Evolutionary conservation across 2,888 invertebrate genomes (phyloP), one percentile per base, ranked within the genome.

Genomic region (Glaucopsyche alexis): DNA sequence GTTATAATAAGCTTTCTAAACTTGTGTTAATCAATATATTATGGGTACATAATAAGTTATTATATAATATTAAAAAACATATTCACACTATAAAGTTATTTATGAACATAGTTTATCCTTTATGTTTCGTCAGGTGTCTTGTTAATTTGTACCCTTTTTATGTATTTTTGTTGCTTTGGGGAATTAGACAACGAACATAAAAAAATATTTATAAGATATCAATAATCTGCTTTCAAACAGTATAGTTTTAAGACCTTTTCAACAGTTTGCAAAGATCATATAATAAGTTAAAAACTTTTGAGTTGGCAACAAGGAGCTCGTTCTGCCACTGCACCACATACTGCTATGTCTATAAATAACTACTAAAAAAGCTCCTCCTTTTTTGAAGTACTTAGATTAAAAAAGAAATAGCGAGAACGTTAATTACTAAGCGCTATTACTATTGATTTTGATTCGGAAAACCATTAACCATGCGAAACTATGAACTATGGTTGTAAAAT

Each of bases 131-230:
- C 11, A 29, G 60, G 29, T 38, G 60, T 60, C 60, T 29, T 38
- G 6, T 60, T 60, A 76, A 77, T 77, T 76, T 74, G 76, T 79
- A 78, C 75, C 77, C 74, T 72, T 29, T 75, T 74, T 49, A 76
- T 77, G 77, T 76, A 79, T 75, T 77, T 78, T 76, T 78, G 75
- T 81, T 81, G 82, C 81, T 84, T 82, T 81, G 82, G 81, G 81
- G 85, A 86, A 85, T 84, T 84, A 85, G 85, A 89, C 90, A 91
- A 90, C 90, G 90, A 91, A 91, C 84, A 84, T 81, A 78, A 82
- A 70, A 82, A 70, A 82, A 80, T 85, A 84, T 82, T 83, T 81
- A 79, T 86, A 84, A 81, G 82, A 79, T 74, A 73, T 45, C 66
- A 42, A 72, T 75, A 74, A 72, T 49, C 66, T 65, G 65, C 40